A percentile compares a stretch with the other conserved stretches of the same genome.
Conservation (phyloP, 2,797 vertebrate species). For the Malurus splendens region DNA sequence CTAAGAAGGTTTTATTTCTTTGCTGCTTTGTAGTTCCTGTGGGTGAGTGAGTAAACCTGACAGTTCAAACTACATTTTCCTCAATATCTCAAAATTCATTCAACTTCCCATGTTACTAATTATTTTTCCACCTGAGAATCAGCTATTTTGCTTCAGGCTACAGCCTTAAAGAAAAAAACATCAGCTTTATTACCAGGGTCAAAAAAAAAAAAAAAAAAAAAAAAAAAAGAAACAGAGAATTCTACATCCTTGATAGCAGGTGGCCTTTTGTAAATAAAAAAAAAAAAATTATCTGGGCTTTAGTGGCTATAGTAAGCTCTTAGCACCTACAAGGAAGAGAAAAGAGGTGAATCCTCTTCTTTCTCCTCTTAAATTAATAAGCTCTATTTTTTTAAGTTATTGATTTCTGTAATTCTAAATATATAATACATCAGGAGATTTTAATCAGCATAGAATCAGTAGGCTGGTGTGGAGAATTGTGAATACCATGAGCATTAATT, state of each 20-base stretch:
- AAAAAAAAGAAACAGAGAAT: background rate
- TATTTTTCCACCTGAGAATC: conserved; percentile 53
- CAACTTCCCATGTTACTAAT: conserved; percentile 46
- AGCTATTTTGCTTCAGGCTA: conserved; percentile 44
- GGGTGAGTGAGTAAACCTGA: conserved; percentile 50
- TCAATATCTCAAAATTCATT: conserved; percentile 46
- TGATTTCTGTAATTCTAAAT: background rate
- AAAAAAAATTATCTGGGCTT: background rate
- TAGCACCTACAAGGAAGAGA: background rate
- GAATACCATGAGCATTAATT: background rate
- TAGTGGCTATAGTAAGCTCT: background rate
- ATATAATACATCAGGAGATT: background rate
- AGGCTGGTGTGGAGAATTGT: background rate
- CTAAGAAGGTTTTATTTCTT: conserved; percentile 43
- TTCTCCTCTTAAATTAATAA: background rate
- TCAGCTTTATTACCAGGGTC: background rate
- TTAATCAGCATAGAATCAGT: background rate
- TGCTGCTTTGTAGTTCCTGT: conserved; percentile 50
- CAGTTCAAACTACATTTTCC: conserved; percentile 52
- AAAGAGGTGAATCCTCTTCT: background rate
- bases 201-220: background rate
- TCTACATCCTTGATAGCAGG: background rate
- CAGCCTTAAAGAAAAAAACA: background rate
- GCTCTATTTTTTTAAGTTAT: background rate
- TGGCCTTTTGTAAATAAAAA: background rate